A percentile compares a stretch with the other conserved stretches of the same genome.
These are phyloP conservation scores for Gallinago paraguaiae DNA, from an alignment of 2,113 vertebrate genomes.

Conservation along the genomic window DNA sequence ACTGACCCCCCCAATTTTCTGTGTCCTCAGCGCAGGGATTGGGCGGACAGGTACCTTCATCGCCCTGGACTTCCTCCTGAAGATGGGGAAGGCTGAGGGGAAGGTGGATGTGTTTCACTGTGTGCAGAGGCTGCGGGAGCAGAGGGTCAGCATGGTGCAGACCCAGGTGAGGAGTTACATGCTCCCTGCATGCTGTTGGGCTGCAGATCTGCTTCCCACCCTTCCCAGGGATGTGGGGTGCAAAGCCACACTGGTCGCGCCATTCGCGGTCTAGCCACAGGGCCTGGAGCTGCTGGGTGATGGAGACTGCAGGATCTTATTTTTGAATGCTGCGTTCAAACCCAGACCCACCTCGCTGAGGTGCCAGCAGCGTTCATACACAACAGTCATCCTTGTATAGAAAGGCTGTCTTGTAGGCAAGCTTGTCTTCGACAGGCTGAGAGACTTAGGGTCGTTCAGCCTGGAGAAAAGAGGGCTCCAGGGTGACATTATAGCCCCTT, in stretches of 20 bases:
- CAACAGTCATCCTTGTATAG: not conserved
- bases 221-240: not conserved
- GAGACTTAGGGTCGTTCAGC: no score
- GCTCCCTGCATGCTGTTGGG: not conserved
- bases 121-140: constrained; percentile 41
- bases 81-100: constrained; percentile 54
- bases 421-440: no score
- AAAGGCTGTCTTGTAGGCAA: not conserved
- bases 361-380: not conserved
- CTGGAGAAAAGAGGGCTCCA: no score
- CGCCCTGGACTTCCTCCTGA: constrained; percentile 62
- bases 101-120: constrained; percentile 69
- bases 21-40: constrained; percentile 53
- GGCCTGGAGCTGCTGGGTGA: not conserved
- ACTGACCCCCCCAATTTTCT: not conserved
- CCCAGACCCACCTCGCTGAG: not conserved
- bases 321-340: not conserved
- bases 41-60: constrained; percentile 72
- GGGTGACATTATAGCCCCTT: no score
- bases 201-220: not conserved
- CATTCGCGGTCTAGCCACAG: not conserved
- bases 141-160: constrained; percentile 69
- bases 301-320: not conserved
- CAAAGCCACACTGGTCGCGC: not conserved
- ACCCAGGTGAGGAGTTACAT: constrained; percentile 48